Evolutionary conservation across 2,797 vertebrate species (phyloP).

Genomic region (Etheostoma perlongum): DNA sequence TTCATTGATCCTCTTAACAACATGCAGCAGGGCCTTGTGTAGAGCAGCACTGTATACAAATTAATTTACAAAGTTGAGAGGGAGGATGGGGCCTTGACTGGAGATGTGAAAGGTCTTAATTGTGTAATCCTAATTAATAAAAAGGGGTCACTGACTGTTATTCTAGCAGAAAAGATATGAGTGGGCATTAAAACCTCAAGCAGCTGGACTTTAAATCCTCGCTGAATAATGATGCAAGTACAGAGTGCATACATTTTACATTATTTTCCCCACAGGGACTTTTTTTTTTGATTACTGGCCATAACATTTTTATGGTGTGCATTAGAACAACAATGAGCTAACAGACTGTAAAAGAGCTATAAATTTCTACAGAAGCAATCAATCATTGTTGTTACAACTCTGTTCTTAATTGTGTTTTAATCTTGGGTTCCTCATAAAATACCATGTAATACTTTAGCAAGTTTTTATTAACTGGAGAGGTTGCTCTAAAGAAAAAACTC

Average conservation of each 20-base stretch:
- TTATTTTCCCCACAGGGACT: constrained; percentile 42
- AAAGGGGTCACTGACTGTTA: constrained; percentile 77
- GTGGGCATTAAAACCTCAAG: constrained; percentile 35
- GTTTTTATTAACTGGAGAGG: background rate
- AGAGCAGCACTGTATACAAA: constrained; percentile 61
- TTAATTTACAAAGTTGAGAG: constrained; percentile 42
- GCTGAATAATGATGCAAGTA: constrained; percentile 38
- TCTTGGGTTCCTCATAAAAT: constrained; percentile 17
- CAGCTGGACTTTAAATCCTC: constrained; percentile 47
- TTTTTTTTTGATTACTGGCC: constrained; percentile 43
- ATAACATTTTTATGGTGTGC: constrained; percentile 49
- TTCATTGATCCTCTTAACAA: constrained; percentile 49
- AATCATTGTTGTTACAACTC: constrained; percentile 24
- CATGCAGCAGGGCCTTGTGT: constrained; percentile 36
- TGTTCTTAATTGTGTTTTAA: constrained; percentile 45
- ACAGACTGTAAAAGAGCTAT: constrained; percentile 27
- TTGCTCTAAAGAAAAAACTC: background rate
- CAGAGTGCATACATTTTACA: constrained; percentile 50
- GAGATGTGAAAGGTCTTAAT: constrained; percentile 58
- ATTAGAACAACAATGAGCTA: constrained; percentile 51
- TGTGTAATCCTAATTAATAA: constrained; percentile 74
- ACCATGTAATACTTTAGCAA: background rate
- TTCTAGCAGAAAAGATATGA: constrained; percentile 51
- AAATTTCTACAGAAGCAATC: constrained; percentile 27
- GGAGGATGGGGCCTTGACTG: constrained; percentile 48